A percentile compares a stretch with the other conserved stretches of the same genome.
Evolutionary conservation across 2,797 vertebrate genomes (phyloP).

Genomic region (Semaprochilodus insignis): DNA sequence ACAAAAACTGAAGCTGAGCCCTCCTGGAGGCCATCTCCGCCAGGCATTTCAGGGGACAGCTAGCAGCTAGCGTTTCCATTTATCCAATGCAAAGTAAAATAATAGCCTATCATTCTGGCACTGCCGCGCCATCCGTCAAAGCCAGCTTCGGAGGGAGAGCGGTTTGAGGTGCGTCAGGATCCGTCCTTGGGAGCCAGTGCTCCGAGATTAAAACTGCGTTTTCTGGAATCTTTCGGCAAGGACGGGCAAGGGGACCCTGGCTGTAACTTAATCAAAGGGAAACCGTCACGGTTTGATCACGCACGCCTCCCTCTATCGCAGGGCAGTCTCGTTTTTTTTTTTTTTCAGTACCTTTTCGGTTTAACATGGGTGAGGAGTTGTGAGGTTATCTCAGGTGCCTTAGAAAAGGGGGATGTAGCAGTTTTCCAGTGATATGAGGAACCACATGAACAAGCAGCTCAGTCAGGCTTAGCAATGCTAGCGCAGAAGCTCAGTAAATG

Average conservation of each 20-base stretch:
- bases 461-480: no score
- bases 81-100: slow-evolving; percentile 85
- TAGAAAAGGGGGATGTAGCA: no score
- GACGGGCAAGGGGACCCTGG: slow-evolving; percentile 55
- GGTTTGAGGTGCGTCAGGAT: slow-evolving; percentile 61
- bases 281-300: slow-evolving; percentile 25
- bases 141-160: slow-evolving; percentile 61
- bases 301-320: slow-evolving; percentile 25
- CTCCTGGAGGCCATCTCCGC: background rate
- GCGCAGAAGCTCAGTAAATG: no score
- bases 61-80: slow-evolving; percentile 73
- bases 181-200: slow-evolving; percentile 73
- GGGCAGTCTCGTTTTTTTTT: slow-evolving; percentile 23
- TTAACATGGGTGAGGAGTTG: background rate
- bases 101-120: slow-evolving; percentile 83
- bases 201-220: slow-evolving; percentile 71
- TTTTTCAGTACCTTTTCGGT: background rate
- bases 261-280: slow-evolving; percentile 65
- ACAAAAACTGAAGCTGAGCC: slow-evolving; percentile 56
- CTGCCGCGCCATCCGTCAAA: slow-evolving; percentile 79
- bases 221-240: slow-evolving; percentile 66
- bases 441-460: no score
- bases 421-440: no score
- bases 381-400: no score
- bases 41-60: slow-evolving; percentile 66